phyloP scores from a whole-genome alignment of 1,140 invertebrate genomes.

The Alviniconcha marisindica region DNA sequence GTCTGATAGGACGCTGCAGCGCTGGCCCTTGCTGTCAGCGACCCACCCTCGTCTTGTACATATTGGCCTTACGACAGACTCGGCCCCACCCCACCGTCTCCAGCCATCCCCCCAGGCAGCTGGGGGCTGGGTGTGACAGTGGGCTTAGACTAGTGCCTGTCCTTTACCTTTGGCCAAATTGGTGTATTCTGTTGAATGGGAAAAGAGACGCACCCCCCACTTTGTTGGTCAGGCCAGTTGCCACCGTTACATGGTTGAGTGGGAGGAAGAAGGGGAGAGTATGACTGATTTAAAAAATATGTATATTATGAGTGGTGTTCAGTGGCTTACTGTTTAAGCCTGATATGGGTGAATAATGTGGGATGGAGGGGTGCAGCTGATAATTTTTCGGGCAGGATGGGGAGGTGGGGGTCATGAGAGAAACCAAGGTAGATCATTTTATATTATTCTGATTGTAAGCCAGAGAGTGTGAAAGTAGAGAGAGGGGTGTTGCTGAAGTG shows the following conservation, averaged over 20 bases:
- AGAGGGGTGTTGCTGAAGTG: neutral
- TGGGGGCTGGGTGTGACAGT: neutral
- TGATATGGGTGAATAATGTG: no score
- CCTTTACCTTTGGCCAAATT: neutral
- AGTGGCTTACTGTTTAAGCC: no score
- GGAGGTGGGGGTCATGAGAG: no score
- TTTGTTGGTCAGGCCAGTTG: neutral
- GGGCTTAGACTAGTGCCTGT: constrained; percentile 21
- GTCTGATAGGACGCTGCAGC: constrained; percentile 9
- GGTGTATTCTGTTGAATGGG: no score
- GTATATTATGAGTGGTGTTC: no score
- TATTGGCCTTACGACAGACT: constrained; percentile 16
- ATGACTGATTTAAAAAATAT: no score
- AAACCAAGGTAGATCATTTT: no score
- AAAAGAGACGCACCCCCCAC: no score
- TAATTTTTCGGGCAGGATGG: no score
- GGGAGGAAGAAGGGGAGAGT: no score
- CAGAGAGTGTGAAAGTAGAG: neutral
- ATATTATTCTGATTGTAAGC: neutral
- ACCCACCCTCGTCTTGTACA: neutral
- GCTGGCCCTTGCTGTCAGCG: neutral
- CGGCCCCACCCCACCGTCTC: neutral
- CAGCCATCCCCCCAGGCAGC: neutral
- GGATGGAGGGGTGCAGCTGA: no score
- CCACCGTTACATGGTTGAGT: neutral